phyloP scores from a whole-genome alignment of 2,888 invertebrate genomes.

The Dynastes tityus region DNA sequence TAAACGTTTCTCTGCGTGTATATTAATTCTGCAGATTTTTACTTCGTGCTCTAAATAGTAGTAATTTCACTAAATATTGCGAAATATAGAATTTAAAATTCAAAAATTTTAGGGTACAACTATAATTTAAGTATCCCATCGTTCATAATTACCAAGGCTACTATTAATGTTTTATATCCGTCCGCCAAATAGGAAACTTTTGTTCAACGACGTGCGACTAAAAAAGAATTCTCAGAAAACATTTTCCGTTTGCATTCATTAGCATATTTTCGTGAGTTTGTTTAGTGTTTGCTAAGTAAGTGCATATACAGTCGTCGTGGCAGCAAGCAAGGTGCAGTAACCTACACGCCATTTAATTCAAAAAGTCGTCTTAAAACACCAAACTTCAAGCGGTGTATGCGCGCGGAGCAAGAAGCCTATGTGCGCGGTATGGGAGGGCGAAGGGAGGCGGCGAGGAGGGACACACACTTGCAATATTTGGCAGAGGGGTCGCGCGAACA shows the following conservation, averaged over 20 bases:
- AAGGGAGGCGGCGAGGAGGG: slow-evolving; percentile 51
- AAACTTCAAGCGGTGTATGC: slow-evolving; percentile 36
- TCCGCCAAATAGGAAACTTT: slow-evolving; percentile 32
- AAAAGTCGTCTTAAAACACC: slow-evolving; percentile 42
- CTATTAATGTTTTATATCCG: slow-evolving; percentile 8
- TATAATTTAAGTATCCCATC: neutral
- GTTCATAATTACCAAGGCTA: slow-evolving; percentile 6
- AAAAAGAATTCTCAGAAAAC: slow-evolving; percentile 36
- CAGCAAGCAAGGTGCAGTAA: slow-evolving; percentile 37
- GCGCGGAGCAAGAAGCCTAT: slow-evolving; percentile 34
- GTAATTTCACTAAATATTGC: too few relatives aligned
- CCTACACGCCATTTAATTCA: slow-evolving; percentile 40
- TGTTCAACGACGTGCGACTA: slow-evolving; percentile 29
- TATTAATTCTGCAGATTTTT: too few relatives aligned
- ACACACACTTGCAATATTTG: slow-evolving; percentile 57
- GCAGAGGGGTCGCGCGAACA: slow-evolving; percentile 57
- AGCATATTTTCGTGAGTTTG: slow-evolving; percentile 45
- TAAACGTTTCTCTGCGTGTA: too few relatives aligned
- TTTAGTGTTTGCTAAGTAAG: slow-evolving; percentile 37
- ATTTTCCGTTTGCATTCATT: slow-evolving; percentile 40
- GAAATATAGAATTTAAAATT: neutral
- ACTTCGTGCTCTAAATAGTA: too few relatives aligned
- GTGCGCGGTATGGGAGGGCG: slow-evolving; percentile 49
- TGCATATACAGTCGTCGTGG: slow-evolving; percentile 33
- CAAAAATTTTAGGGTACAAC: slow-evolving; percentile 2